These are phyloP conservation scores for Noctuana brunneofusca DNA, from an alignment of 2,888 invertebrate genomes.

Conservation along the genomic window DNA sequence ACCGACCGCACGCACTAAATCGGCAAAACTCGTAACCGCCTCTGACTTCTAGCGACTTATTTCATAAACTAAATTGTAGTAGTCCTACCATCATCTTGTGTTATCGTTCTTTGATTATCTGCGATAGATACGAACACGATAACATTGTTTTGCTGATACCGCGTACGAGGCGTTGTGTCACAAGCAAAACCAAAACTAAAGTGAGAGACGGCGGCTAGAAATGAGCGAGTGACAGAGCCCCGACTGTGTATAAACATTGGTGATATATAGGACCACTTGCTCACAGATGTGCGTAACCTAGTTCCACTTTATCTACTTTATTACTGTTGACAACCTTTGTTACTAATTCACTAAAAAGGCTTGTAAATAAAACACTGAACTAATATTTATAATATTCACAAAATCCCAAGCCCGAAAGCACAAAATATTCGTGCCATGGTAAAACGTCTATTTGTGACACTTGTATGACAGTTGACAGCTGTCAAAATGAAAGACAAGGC, in stretches of 20 bases:
- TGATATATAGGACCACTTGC: conserved; percentile 34
- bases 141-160: conserved; percentile 61
- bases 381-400: background rate
- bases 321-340: background rate
- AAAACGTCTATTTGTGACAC: background rate
- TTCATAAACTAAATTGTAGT: conserved; percentile 27
- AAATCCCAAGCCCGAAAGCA: conserved; percentile 3
- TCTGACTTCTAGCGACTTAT: conserved; percentile 8
- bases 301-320: background rate
- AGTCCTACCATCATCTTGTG: conserved; percentile 48
- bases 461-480: conserved; percentile 5
- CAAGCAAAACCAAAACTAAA: conserved; percentile 58
- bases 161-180: conserved; percentile 52
- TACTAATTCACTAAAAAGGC: conserved; percentile 1
- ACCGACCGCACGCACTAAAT: conserved; percentile 56
- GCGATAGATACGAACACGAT: conserved; percentile 52
- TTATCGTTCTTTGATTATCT: conserved; percentile 52
- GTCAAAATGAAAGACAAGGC: too few relatives aligned
- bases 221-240: conserved; percentile 42
- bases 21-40: conserved; percentile 37
- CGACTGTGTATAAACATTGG: conserved; percentile 43
- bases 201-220: conserved; percentile 44
- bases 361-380: conserved; percentile 5
- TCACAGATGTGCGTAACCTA: background rate
- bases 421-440: background rate